A percentile compares a stretch with the other conserved stretches of the same genome.
Conservation (phyloP, 2,797 vertebrate species). For the Sebastes nivosus region DNA sequence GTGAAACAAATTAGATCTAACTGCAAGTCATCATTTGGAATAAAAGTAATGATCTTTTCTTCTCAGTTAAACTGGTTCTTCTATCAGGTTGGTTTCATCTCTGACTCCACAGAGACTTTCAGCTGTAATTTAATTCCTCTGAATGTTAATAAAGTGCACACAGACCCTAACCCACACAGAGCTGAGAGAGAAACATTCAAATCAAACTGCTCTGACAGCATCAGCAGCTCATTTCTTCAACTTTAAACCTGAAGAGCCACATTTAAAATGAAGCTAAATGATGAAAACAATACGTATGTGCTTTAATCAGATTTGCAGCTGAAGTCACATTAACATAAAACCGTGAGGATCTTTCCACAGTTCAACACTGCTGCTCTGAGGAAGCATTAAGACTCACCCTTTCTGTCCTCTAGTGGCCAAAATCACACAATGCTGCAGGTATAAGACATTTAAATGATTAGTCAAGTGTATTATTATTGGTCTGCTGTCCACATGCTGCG, state of each 20-base stretch:
- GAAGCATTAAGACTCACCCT: not conserved
- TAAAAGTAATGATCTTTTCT: not conserved
- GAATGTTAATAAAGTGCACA: not conserved
- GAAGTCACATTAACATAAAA: not conserved
- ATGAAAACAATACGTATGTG: not conserved
- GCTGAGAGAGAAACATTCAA: not conserved
- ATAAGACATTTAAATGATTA: not conserved
- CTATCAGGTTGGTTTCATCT: not conserved
- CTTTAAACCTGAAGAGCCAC: not conserved
- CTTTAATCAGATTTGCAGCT: not conserved
- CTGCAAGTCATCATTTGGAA: not conserved
- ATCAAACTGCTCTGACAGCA: not conserved
- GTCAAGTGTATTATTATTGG: not conserved
- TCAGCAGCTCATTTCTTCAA: not conserved
- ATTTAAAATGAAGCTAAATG: not conserved
- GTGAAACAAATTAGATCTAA: not conserved
- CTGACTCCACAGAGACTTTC: not conserved
- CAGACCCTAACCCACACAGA: not conserved
- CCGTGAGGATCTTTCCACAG: not conserved
- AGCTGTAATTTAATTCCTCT: not conserved
- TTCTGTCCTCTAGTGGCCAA: not conserved
- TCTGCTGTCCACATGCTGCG: slow-evolving; percentile 14
- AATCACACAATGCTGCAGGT: not conserved
- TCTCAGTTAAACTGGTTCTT: not conserved
- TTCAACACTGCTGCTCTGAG: not conserved